These are phyloP conservation scores for Sarcophaga rosellei DNA, from an alignment of 2,888 invertebrate genomes.

Conservation along the genomic window DNA sequence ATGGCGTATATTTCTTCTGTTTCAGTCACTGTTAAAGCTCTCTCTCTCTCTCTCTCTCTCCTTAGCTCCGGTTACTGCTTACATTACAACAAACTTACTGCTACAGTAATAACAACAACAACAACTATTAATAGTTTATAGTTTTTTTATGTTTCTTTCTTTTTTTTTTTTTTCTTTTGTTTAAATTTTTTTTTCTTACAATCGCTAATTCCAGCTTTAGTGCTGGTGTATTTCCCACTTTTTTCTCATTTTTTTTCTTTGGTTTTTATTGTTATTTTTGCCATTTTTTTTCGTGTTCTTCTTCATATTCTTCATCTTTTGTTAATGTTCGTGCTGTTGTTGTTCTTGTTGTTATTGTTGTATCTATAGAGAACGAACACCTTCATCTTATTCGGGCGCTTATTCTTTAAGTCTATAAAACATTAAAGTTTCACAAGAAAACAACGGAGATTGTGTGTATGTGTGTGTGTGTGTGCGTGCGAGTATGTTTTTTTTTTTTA, in stretches of 20 bases:
- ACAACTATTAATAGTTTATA: constrained; percentile 13
- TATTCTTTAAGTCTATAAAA: constrained; percentile 56
- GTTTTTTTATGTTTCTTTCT: constrained; percentile 27
- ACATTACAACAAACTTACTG: no score
- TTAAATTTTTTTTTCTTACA: constrained; percentile 25
- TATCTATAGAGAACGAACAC: constrained; percentile 48
- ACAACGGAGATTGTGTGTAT: constrained; percentile 21
- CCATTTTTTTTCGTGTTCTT: no score
- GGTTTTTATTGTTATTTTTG: background rate
- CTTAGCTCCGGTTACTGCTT: no score
- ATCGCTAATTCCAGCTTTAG: constrained; percentile 62
- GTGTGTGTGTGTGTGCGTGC: constrained; percentile 9
- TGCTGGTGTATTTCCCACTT: background rate
- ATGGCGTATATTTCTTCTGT: no score
- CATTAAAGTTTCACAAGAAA: constrained; percentile 61
- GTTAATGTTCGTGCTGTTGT: constrained; percentile 6
- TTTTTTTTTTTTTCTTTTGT: constrained; percentile 11
- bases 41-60: no score
- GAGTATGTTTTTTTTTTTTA: background rate
- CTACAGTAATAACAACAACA: constrained; percentile 16
- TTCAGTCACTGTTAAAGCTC: no score
- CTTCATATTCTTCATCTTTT: background rate
- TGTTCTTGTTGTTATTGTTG: constrained; percentile 17
- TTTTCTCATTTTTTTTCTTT: no score
- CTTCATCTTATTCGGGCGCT: constrained; percentile 58